A percentile compares a stretch with the other conserved stretches of the same genome.
phyloP scores from a whole-genome alignment of 2,888 invertebrate genomes.

The Cataglyphis altisquamis region DNA sequence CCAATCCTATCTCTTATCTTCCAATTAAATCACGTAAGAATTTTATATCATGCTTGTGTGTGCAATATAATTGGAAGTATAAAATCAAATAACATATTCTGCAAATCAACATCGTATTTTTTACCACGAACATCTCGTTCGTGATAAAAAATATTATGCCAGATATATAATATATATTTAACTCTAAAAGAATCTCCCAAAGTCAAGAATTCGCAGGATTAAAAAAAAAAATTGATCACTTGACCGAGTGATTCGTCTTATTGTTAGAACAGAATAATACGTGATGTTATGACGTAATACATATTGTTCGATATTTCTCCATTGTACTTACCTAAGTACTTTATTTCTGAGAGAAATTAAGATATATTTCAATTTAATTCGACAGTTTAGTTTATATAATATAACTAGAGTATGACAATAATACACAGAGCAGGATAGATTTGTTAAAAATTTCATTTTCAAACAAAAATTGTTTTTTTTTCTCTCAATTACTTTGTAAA shows the following conservation, averaged over 20 bases:
- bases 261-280: neutral
- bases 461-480: neutral
- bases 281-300: neutral
- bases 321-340: neutral
- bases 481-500: neutral
- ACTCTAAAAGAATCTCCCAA: neutral
- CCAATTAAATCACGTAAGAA: slow-evolving; percentile 11
- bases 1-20: slow-evolving; percentile 3
- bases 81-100: neutral
- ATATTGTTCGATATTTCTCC: neutral
- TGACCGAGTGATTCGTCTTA: neutral
- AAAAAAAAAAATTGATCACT: neutral
- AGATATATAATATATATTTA: neutral
- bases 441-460: neutral
- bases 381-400: neutral
- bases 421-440: neutral
- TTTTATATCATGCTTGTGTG: neutral
- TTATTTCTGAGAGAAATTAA: neutral
- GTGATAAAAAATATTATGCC: neutral
- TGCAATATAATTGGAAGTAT: slow-evolving; percentile 1
- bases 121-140: neutral
- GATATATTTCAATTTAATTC: neutral
- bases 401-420: neutral
- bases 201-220: neutral
- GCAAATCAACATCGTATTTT: neutral